Evolutionary conservation across 2,113 vertebrate genomes (phyloP), one percentile per base, ranked within the genome.

Genomic region (Crotalus helleri): DNA sequence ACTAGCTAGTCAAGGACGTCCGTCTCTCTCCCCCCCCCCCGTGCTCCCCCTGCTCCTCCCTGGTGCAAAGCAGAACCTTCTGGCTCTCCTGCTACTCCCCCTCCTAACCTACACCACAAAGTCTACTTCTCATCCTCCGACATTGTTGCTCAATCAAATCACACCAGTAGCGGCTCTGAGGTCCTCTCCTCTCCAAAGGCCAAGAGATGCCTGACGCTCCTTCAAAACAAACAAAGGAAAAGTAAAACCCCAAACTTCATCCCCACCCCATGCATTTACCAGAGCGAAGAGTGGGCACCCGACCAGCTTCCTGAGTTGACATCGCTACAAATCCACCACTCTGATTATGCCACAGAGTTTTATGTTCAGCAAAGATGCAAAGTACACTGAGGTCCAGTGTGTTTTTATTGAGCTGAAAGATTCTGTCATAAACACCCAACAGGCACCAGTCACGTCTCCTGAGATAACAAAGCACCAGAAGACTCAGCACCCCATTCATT

Each of bases 131-230:
- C 95, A 94, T 93, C 91, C 88, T 94, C 92, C 95, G 94, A 87
- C 91, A 95, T 95, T 95, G 69, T 61, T 51, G 19, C 49, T 94
- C 15, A 2, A 96, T 96, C 94, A 93, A 97, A 97, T 97, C 95
- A 95, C 95, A 97, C 96, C 55, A 89, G 93, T 93, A 96, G 97
- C 94, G 94, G 97, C 94, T 88, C 93, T 94, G 55, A 93, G 97
- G 88, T 88, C 92, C 91, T 96, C 96, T 96, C 95, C 96, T 97
- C 97, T 97, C 96, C 96, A 96, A 46, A 97, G 97, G 94, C 91
- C 92, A 95, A 96, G 95, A 94, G 92, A 94, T 90, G 93, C 94
- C 97, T 97, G 96, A 97, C 93, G 96, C 87, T 88, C 9, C 96
- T 97, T 97, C 95, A 95, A 81, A 74, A 58, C 33, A 88, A 96